Conservation (phyloP, 2,888 invertebrate species). For the Clistopyga incitator region DNA sequence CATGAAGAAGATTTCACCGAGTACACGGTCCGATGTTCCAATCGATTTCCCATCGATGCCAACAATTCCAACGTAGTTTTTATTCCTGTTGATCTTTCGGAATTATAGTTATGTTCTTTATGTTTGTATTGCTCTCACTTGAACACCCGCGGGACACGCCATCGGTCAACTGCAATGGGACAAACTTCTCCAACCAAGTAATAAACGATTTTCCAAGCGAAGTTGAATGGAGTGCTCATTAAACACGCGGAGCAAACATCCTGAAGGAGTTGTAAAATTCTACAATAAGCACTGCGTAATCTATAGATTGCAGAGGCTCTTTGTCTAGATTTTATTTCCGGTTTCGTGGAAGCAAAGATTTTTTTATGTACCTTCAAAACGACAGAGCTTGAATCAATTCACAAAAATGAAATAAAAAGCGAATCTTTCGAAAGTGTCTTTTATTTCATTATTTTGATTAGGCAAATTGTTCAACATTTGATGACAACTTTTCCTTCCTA, state of each 20-base stretch:
- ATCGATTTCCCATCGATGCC: not conserved
- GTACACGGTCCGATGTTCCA: not conserved
- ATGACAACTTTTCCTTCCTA: too few relatives aligned
- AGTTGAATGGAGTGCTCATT: constrained; percentile 55
- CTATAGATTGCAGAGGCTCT: not conserved
- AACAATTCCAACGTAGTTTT: not conserved
- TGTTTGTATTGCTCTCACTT: not conserved
- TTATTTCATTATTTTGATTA: too few relatives aligned
- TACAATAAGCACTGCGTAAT: constrained; percentile 28
- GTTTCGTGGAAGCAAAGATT: not conserved
- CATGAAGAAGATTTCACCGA: not conserved
- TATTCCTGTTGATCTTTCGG: not conserved
- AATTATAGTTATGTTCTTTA: constrained; percentile 6
- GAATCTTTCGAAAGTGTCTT: too few relatives aligned
- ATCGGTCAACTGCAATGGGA: constrained; percentile 23
- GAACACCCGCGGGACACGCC: not conserved
- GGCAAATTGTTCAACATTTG: too few relatives aligned
- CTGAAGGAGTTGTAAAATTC: constrained; percentile 56
- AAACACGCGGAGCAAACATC: constrained; percentile 44
- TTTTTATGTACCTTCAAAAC: not conserved
- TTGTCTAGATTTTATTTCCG: not conserved
- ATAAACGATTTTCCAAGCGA: constrained; percentile 53
- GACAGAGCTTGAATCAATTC: too few relatives aligned
- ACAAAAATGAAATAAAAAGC: not conserved
- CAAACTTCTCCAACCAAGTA: constrained; percentile 46